A percentile compares a stretch with the other conserved stretches of the same genome.
Evolutionary conservation across 2,113 vertebrate genomes (phyloP).

Genomic region (Onychostruthus taczanowskii): DNA sequence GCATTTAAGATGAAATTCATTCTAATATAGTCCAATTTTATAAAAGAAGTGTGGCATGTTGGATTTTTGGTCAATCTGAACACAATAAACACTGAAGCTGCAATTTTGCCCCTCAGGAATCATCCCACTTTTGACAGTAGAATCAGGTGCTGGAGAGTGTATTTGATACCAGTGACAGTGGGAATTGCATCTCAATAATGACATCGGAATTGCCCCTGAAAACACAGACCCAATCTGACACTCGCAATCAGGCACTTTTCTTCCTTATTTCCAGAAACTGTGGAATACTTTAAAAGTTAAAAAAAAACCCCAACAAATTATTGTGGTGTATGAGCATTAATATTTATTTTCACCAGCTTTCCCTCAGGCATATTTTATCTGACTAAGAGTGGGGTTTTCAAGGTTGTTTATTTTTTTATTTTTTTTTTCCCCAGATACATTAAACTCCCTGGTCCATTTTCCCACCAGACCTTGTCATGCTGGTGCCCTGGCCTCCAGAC

Average conservation of each 20-base stretch:
- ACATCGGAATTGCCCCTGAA: not conserved
- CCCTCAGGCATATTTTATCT: not conserved
- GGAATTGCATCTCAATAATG: not conserved
- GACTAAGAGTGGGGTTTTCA: not conserved
- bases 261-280: not conserved
- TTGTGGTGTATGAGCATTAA: not conserved
- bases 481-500: not conserved
- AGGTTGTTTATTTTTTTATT: not conserved
- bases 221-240: not conserved
- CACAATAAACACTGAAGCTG: not conserved
- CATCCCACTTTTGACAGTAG: not conserved
- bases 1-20: not conserved
- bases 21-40: not conserved
- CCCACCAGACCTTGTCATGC: not conserved
- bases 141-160: conserved; percentile 6
- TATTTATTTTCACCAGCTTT: not conserved
- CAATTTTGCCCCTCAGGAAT: conserved; percentile 24
- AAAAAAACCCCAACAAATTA: not conserved
- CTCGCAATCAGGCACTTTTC: not conserved
- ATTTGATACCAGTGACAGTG: not conserved
- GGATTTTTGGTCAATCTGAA: not conserved
- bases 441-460: not conserved
- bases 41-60: not conserved
- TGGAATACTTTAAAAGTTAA: not conserved
- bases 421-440: not conserved